Evolutionary conservation across 2,888 invertebrate species (phyloP), one percentile per base, ranked within the genome.

Genomic region (Panzeria rudis): DNA sequence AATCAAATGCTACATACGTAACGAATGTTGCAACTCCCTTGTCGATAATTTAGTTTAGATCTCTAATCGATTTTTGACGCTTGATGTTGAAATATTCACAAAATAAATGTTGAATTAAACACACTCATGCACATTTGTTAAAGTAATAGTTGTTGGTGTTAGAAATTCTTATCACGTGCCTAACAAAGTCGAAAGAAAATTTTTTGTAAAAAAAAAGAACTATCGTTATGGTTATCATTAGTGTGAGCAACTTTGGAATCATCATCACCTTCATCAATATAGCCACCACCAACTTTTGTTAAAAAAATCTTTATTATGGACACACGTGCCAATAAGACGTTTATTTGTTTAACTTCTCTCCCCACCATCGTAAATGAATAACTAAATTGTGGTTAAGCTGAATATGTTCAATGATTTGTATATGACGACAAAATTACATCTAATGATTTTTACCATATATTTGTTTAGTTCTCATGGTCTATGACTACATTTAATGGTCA

Each of bases 1-100:
- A 9, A 68, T 56, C 23, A 59, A 61, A 52, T 15, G 9, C 32
- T 17, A 44, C 68, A 68, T 52, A 83, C 76, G 80, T 76, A 84
- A 69, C 75, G 80, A 80, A 80, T 76, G 38, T 20, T 66, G 76
- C 66, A 72, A 84, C 80, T 84, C 84, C 80, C 84, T 13, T 75
- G 76, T 50, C 54, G 84, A 84, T 80, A 80, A 72, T 84, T 84
- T 52, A 44, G 75, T 84, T 69, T 69, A 66, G 54, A 75, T 75
- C 80, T 80, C 35, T 71, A 84, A 84, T 77, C 76, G 84, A 84
- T 80, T 84, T 80, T 84, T 66, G 76, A 84, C 72, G 84, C 84
- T 80, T 56, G 35, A 72, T 59, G 52, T 66, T 66, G 17, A 62
- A 69, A 73, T 69, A 81, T 61, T 75, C 59, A 20, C 29, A 54